Conservation (phyloP, 92 coral and sea anemone genomes). For the Parazoanthus swiftii region DNA sequence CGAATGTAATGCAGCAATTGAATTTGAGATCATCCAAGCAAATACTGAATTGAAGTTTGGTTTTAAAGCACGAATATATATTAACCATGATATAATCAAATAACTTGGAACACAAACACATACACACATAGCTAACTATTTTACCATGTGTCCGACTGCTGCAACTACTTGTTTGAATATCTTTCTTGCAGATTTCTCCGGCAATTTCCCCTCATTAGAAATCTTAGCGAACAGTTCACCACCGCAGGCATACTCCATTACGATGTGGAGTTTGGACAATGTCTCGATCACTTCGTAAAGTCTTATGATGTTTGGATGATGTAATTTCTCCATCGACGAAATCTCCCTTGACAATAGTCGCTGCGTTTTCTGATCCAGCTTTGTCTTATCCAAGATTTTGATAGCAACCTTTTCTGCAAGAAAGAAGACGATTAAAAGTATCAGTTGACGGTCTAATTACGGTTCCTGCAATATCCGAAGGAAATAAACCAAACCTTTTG, state of each 20-base stretch:
- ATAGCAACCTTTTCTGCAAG: conserved; percentile 96
- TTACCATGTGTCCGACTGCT: conserved; percentile 98
- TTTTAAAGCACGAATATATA: not conserved
- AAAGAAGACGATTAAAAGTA: conserved; percentile 3
- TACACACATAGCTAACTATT: conserved; percentile 11
- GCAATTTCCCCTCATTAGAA: conserved; percentile 93
- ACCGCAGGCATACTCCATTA: conserved; percentile 97
- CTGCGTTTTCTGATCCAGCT: conserved; percentile 94
- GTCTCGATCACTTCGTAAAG: conserved; percentile 97
- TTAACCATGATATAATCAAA: conserved; percentile 31
- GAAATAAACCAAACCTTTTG: conserved; percentile 76
- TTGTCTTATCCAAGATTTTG: conserved; percentile 96
- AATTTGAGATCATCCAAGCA: not conserved
- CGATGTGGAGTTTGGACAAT: conserved; percentile 86
- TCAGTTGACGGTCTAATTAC: not conserved
- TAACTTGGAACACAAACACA: not conserved
- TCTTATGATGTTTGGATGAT: conserved; percentile 94
- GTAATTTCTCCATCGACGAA: conserved; percentile 95
- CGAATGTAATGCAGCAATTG: not conserved
- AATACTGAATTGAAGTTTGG: not conserved
- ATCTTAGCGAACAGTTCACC: conserved; percentile 98
- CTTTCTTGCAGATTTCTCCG: conserved; percentile 80
- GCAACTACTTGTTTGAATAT: conserved; percentile 86
- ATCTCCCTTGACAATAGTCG: conserved; percentile 93
- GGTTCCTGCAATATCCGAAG: not conserved